Evolutionary conservation across 2,797 vertebrate genomes (phyloP), one percentile per base, ranked within the genome.

Genomic region (Gymnocypris eckloni): DNA sequence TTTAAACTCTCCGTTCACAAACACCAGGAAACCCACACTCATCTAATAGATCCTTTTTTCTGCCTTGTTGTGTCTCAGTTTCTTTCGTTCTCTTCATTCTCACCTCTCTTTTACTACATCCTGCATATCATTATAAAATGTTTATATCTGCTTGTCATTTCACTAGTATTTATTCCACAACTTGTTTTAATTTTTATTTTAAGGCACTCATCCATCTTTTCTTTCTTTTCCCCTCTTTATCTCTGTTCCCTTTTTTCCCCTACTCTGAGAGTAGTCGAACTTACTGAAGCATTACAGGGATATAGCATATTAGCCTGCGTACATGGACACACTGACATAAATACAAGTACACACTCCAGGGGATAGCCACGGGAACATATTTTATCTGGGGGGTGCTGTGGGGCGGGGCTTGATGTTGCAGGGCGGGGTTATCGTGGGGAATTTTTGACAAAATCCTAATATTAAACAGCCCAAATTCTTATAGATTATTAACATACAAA

Each of bases 1-100:
- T 33, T 87, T 25, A 56, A 39, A 28, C 67, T 67, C 76, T 80
- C 33, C 64, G 84, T 87, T 85, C 86, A 87, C 33, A 37, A 84
- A 82, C 71, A 79, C n/a, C 39, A 85, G 48, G 48, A 70, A 87
- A 72, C 56, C 28, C 59, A 61, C 50, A 56, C 59, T 76, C 69
- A 59, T 50, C 79, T 79, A 83, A 52, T 45, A 77, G 76, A 59
- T 52, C 2, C n/a, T 9, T 37, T 75, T 73, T 66, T 66, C 33
- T 80, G 45, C 54, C 7, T 22, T n/a, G 33, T 39, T n/a, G 45
- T 12, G 13, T 84, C 16, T 56, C 25, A 10, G 25, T 33, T 13
- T 78, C 41, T 28, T 66, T 37, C 73, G 28, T 66, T 66, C 61
- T 81, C 43, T 72, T 33, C 73, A 28, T 67, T 67, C 64, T 81